phyloP scores from a whole-genome alignment of 2,797 vertebrate species.

The Peromyscus melanophrys region DNA sequence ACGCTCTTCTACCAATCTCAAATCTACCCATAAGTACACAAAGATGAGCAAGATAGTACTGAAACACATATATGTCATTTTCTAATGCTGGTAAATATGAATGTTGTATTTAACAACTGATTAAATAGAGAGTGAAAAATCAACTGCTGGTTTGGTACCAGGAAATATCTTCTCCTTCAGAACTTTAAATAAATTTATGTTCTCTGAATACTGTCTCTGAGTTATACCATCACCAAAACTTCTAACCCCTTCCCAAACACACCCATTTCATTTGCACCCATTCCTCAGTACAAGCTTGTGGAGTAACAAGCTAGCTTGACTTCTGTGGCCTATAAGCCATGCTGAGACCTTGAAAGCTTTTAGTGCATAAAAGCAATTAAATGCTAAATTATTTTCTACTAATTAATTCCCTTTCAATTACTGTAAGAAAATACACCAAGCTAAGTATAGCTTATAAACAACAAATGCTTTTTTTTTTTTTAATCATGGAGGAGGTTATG shows the following conservation, averaged over 20 bases:
- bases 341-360: background rate
- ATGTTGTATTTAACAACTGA: background rate
- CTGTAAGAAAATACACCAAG: background rate
- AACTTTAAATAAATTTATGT: background rate
- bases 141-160: background rate
- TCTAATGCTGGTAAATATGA: background rate
- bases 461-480: background rate
- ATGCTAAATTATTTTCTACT: background rate
- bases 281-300: background rate
- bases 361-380: background rate
- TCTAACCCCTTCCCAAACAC: background rate
- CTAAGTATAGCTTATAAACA: background rate
- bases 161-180: background rate
- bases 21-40: background rate
- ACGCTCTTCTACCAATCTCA: background rate
- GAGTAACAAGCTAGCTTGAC: background rate
- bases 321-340: background rate
- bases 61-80: background rate
- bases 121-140: background rate
- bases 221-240: background rate
- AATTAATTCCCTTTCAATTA: background rate
- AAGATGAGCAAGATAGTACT: background rate
- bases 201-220: background rate
- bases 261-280: rapidly evolving
- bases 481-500: no score